Evolutionary conservation across 2,888 invertebrate genomes (phyloP).

Genomic region (Heliconius cydno): DNA sequence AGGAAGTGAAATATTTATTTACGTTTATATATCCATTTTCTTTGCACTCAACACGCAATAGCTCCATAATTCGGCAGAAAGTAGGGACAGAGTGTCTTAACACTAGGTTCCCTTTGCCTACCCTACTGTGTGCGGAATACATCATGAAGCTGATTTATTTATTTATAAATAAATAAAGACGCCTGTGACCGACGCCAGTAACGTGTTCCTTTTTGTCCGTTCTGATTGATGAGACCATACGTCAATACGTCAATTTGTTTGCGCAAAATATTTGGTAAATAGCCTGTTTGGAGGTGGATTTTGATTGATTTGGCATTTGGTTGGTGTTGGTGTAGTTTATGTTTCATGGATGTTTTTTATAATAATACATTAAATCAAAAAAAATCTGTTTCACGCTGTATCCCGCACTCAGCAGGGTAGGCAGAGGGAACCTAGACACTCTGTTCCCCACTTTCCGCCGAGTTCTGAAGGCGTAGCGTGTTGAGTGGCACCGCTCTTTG

Average conservation of each 20-base stretch:
- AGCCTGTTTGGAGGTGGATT: constrained; percentile 8
- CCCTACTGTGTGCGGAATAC: too few species aligned
- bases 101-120: too few species aligned
- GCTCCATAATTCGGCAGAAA: too few species aligned
- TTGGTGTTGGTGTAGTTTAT: not conserved
- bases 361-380: not conserved
- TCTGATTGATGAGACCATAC: constrained; percentile 65
- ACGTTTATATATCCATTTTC: too few species aligned
- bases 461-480: too few species aligned
- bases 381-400: not conserved
- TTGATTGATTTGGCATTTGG: constrained; percentile 22
- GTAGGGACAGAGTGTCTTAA: too few species aligned
- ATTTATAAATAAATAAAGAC: constrained; percentile 9
- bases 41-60: too few species aligned
- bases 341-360: not conserved
- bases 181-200: constrained; percentile 55
- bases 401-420: not conserved
- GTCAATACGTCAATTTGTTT: constrained; percentile 51
- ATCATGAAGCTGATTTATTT: too few species aligned
- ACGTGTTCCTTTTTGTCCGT: constrained; percentile 56
- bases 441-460: not conserved
- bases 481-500: too few species aligned
- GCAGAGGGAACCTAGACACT: not conserved
- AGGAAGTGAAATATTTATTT: too few species aligned
- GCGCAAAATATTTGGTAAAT: constrained; percentile 42